Evolutionary conservation across 1,140 invertebrate genomes (phyloP).

Genomic region (Charaxes varanes): DNA sequence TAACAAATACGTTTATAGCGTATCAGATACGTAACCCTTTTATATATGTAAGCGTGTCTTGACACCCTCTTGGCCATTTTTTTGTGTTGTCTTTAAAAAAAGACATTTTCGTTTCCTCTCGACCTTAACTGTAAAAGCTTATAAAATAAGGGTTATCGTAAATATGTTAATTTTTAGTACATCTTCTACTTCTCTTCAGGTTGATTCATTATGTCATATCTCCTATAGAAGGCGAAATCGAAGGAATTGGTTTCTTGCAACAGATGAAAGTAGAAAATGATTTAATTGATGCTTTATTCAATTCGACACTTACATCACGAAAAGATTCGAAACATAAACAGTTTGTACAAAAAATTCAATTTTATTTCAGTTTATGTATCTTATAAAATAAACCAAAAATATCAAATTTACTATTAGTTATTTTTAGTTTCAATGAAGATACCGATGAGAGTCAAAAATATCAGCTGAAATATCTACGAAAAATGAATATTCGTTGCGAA

Average conservation of each 20-base stretch:
- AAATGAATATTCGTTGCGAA: conserved; percentile 78
- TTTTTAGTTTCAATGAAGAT: neutral
- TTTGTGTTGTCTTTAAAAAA: too few species aligned
- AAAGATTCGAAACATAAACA: conserved; percentile 22
- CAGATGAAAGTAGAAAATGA: conserved; percentile 76
- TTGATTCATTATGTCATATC: conserved; percentile 29
- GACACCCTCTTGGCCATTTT: too few species aligned
- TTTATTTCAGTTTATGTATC: too few species aligned
- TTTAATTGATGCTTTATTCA: conserved; percentile 70
- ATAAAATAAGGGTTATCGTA: too few species aligned
- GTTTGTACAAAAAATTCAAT: conserved; percentile 22
- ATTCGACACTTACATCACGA: conserved; percentile 13
- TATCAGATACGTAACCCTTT: too few species aligned
- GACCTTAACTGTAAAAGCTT: too few species aligned
- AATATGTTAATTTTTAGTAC: too few species aligned
- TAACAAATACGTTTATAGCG: too few species aligned
- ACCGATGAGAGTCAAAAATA: conserved; percentile 55
- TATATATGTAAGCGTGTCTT: too few species aligned
- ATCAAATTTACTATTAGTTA: conserved; percentile 9
- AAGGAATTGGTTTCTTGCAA: conserved; percentile 74
- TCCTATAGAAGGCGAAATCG: conserved; percentile 41
- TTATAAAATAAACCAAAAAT: neutral
- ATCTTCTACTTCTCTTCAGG: too few species aligned
- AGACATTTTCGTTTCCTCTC: too few species aligned
- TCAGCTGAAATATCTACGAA: conserved; percentile 76